A percentile compares a stretch with the other conserved stretches of the same genome.
Evolutionary conservation across 2,888 invertebrate genomes (phyloP).

Genomic region (Cecidostiba fungosa): DNA sequence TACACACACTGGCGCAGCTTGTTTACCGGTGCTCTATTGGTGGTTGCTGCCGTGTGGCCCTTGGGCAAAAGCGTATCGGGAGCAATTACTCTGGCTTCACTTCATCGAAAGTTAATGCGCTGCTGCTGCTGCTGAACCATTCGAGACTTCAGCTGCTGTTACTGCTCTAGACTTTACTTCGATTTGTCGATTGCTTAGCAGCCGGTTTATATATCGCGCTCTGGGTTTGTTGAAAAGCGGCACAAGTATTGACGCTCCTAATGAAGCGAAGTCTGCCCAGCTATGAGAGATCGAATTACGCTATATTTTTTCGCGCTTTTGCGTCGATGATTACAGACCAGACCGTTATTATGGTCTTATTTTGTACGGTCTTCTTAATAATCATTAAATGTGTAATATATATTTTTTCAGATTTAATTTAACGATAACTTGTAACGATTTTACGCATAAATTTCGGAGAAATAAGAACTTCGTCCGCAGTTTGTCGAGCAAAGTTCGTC

Average conservation of each 20-base stretch:
- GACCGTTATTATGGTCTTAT: too few species aligned
- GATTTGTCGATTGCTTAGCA: conserved; percentile 27
- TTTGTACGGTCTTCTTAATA: too few species aligned
- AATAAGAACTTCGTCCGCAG: neutral
- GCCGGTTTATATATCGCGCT: neutral
- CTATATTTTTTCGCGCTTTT: neutral
- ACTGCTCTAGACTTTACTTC: neutral
- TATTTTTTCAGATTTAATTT: neutral
- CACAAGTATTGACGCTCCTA: neutral
- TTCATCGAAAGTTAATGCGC: conserved; percentile 52
- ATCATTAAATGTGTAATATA: neutral
- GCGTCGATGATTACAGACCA: neutral
- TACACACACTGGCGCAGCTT: neutral
- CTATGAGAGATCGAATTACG: neutral
- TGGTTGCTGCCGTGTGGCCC: neutral
- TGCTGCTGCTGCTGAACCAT: neutral
- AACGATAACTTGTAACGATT: neutral
- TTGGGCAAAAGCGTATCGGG: conserved; percentile 23
- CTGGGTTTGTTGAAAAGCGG: neutral
- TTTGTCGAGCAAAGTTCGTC: neutral
- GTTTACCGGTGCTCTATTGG: conserved; percentile 35
- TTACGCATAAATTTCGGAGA: neutral
- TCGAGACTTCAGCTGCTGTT: neutral
- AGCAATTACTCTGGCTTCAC: conserved; percentile 49
- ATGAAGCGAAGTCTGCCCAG: neutral